These are phyloP conservation scores for Plectropomus leopardus DNA, from an alignment of 2,113 vertebrate genomes.

Conservation along the genomic window DNA sequence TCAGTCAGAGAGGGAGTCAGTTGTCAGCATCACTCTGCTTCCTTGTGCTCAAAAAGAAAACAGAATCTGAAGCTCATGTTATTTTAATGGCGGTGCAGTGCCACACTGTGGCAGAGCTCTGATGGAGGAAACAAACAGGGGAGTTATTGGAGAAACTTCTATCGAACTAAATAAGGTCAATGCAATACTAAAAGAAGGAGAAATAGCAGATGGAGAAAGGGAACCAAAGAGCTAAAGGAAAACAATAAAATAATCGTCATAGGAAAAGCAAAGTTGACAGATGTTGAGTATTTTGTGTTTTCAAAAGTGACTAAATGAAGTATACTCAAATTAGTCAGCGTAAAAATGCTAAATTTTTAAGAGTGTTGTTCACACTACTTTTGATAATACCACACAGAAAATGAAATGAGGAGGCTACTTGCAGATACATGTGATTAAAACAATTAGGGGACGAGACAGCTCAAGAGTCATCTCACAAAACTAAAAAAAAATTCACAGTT, in stretches of 20 bases:
- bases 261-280: too few species aligned
- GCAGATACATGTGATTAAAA: background rate
- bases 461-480: background rate
- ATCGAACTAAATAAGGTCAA: background rate
- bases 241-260: too few species aligned
- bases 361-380: background rate
- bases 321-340: background rate
- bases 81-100: conserved; percentile 48
- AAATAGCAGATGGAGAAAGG: background rate
- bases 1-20: conserved; percentile 40
- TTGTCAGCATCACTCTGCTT: conserved; percentile 28
- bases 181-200: background rate
- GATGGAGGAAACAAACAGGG: background rate
- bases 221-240: background rate
- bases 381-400: background rate
- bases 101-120: conserved; percentile 65
- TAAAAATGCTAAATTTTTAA: background rate
- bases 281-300: background rate
- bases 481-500: background rate
- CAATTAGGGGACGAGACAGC: background rate
- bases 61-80: background rate
- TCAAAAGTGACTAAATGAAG: background rate
- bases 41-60: background rate
- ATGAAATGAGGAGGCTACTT: background rate
- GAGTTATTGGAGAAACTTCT: background rate